A percentile compares a stretch with the other conserved stretches of the same genome.
Evolutionary conservation across 2,888 invertebrate genomes (phyloP).

Genomic region (Tethea ocularis): DNA sequence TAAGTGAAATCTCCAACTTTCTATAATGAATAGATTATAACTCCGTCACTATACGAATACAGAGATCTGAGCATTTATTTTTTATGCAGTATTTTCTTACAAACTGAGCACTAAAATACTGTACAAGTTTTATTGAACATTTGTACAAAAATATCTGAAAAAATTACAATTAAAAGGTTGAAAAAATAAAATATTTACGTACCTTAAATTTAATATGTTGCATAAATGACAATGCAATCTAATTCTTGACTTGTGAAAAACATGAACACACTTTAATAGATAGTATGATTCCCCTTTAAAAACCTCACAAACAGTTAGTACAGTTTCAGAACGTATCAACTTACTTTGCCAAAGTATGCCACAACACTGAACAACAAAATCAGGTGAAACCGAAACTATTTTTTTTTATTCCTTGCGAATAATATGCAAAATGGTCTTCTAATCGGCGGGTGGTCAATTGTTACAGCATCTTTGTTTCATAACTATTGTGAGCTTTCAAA

Average conservation of each 20-base stretch:
- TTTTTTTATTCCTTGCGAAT: constrained; percentile 62
- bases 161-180: too few relatives aligned
- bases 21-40: too few relatives aligned
- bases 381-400: constrained; percentile 63
- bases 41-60: too few relatives aligned
- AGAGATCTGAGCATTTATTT: too few relatives aligned
- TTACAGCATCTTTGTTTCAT: constrained; percentile 28
- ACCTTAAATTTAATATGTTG: too few relatives aligned
- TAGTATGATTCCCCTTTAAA: background rate
- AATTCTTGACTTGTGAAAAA: constrained; percentile 7
- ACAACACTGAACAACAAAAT: constrained; percentile 52
- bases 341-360: constrained; percentile 45
- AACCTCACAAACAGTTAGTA: background rate
- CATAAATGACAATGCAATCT: too few relatives aligned
- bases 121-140: too few relatives aligned
- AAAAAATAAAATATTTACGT: too few relatives aligned
- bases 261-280: constrained; percentile 26
- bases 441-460: constrained; percentile 75
- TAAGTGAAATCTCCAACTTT: background rate
- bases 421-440: constrained; percentile 69
- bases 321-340: constrained; percentile 21
- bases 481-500: constrained; percentile 19
- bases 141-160: too few relatives aligned
- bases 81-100: too few relatives aligned
- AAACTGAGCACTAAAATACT: too few relatives aligned